phyloP scores from a whole-genome alignment of 2,797 vertebrate species.

The Peromyscus eremicus region DNA sequence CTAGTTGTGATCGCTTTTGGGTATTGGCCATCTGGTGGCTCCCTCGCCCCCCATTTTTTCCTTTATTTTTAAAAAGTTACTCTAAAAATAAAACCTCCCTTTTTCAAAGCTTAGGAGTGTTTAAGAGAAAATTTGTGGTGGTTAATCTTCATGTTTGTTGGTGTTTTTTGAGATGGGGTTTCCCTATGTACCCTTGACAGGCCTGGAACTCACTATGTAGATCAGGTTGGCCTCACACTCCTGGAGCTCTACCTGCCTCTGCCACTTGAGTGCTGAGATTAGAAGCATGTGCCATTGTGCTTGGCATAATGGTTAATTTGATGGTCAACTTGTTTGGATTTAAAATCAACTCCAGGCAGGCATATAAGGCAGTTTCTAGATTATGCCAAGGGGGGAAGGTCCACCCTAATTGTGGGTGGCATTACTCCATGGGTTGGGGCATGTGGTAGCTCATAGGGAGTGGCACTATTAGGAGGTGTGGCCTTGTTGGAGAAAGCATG shows the following conservation, averaged over 20 bases:
- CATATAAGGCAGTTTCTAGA: neutral
- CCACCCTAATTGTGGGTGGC: neutral
- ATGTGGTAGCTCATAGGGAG: neutral
- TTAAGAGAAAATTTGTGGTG: neutral
- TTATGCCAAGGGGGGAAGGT: neutral
- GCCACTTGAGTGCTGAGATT: neutral
- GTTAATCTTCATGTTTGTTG: neutral
- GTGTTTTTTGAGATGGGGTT: neutral
- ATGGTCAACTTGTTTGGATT: neutral
- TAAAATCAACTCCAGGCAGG: neutral
- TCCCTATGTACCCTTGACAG: neutral
- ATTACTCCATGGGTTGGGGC: too few relatives aligned
- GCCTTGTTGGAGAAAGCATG: neutral
- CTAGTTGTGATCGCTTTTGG: neutral
- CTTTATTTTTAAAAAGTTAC: conserved; percentile 35
- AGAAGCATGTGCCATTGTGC: neutral
- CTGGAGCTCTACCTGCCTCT: neutral
- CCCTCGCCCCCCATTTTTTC: neutral
- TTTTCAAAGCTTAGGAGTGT: conserved; percentile 23
- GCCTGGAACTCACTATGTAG: neutral
- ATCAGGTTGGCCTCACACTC: neutral
- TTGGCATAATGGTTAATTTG: neutral
- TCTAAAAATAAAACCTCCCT: conserved; percentile 44
- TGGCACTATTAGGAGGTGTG: neutral
- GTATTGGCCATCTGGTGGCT: neutral